Percentiles rank a stretch among this genome's conserved stretches.
Evolutionary conservation across 1,140 invertebrate species (phyloP).

Genomic region (Micrasema longulum): DNA sequence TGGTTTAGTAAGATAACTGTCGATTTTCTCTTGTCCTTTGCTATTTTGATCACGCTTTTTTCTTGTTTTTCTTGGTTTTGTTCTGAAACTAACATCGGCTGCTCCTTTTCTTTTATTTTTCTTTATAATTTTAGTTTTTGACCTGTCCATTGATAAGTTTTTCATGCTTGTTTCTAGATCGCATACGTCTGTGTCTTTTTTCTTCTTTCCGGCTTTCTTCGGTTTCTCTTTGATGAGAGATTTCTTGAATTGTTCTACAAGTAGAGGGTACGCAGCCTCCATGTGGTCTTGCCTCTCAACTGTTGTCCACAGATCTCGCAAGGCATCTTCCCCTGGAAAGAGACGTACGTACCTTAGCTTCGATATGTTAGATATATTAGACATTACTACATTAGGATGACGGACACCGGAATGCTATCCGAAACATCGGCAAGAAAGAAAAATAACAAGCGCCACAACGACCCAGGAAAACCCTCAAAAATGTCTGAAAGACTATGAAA

Average conservation of each 20-base stretch:
- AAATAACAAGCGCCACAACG: too few species aligned
- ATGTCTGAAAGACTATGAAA: too few species aligned
- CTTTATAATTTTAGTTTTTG: conserved; percentile 43
- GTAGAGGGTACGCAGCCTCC: conserved; percentile 73
- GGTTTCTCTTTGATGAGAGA: conserved; percentile 30
- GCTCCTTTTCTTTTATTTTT: conserved; percentile 41
- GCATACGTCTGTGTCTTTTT: conserved; percentile 34
- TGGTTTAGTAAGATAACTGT: conserved; percentile 36
- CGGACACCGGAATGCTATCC: too few species aligned
- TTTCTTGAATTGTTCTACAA: conserved; percentile 63
- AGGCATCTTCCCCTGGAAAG: conserved; percentile 62
- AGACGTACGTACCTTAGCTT: too few species aligned
- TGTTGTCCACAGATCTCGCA: conserved; percentile 69
- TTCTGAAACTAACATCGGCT: conserved; percentile 47
- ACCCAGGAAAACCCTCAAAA: too few species aligned
- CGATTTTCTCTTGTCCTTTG: conserved; percentile 37
- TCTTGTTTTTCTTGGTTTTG: conserved; percentile 39
- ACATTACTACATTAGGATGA: too few species aligned
- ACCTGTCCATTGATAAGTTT: conserved; percentile 55
- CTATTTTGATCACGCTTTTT: conserved; percentile 20
- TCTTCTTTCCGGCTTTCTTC: conserved; percentile 46
- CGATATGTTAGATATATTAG: too few species aligned
- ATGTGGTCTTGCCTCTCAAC: conserved; percentile 77
- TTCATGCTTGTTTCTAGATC: conserved; percentile 47
- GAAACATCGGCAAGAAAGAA: too few species aligned